Conservation (phyloP, 2,113 vertebrate species). For the Engystomops pustulosus region DNA sequence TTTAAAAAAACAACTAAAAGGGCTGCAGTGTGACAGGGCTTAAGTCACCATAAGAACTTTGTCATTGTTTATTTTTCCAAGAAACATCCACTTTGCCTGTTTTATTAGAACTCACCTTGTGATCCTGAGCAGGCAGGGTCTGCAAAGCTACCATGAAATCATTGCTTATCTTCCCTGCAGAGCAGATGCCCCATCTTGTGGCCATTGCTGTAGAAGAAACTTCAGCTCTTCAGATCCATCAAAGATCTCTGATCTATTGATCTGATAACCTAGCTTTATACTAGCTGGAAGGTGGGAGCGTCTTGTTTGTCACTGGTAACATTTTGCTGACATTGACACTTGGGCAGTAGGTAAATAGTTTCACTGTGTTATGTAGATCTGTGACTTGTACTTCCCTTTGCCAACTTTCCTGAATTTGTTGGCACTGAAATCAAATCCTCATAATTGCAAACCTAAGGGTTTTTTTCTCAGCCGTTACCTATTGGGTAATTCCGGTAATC, state of each 20-base stretch:
- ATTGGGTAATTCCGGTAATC: too few relatives aligned
- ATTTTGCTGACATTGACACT: neutral
- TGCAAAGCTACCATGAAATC: slow-evolving; percentile 80
- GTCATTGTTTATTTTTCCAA: too few relatives aligned
- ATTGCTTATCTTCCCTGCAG: slow-evolving; percentile 78
- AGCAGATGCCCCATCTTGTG: slow-evolving; percentile 83
- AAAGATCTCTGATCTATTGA: neutral
- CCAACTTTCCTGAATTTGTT: too few relatives aligned
- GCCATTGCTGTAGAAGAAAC: slow-evolving; percentile 68
- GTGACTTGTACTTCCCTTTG: too few relatives aligned
- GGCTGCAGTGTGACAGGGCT: too few relatives aligned
- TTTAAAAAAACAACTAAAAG: too few relatives aligned
- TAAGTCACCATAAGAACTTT: too few relatives aligned
- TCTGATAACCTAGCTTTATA: slow-evolving; percentile 14
- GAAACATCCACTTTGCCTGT: neutral
- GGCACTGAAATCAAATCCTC: too few relatives aligned
- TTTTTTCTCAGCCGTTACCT: too few relatives aligned
- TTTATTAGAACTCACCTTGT: slow-evolving; percentile 74
- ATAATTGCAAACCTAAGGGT: too few relatives aligned
- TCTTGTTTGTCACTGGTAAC: neutral
- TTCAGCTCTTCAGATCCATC: neutral
- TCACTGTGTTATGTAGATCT: too few relatives aligned
- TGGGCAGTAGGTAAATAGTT: neutral
- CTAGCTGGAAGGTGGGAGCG: neutral
- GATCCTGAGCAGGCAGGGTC: slow-evolving; percentile 76